These are phyloP conservation scores for Brachyptera putata DNA, from an alignment of 2,888 invertebrate genomes.

Conservation along the genomic window DNA sequence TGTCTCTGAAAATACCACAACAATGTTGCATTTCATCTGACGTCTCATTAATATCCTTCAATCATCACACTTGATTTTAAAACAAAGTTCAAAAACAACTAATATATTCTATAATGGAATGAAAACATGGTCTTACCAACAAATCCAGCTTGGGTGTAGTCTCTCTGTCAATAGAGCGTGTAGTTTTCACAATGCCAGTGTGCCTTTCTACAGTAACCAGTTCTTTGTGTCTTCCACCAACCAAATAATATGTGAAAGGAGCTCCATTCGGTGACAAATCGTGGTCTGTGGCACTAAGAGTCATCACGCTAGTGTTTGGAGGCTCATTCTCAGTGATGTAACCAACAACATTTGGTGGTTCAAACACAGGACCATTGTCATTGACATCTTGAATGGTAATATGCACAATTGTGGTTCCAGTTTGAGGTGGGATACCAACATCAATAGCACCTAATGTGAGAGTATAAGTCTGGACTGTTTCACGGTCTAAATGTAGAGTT, in stretches of 20 bases:
- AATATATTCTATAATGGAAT: too few relatives aligned
- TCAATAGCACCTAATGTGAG: constrained; percentile 83
- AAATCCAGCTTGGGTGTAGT: constrained; percentile 68
- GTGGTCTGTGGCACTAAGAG: constrained; percentile 81
- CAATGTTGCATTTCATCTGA: too few relatives aligned
- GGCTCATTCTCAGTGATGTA: constrained; percentile 84
- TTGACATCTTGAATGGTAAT: constrained; percentile 83
- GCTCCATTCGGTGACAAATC: constrained; percentile 88
- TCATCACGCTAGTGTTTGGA: constrained; percentile 75
- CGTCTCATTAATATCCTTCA: too few relatives aligned
- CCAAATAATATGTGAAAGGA: constrained; percentile 76
- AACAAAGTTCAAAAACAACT: too few relatives aligned
- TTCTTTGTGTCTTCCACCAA: constrained; percentile 74
- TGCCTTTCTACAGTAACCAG: constrained; percentile 73
- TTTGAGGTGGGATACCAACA: constrained; percentile 83
- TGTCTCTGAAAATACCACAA: too few relatives aligned
- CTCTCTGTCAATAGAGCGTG: constrained; percentile 78
- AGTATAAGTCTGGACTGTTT: constrained; percentile 68
- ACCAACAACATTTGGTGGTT: constrained; percentile 64
- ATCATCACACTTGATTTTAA: too few relatives aligned
- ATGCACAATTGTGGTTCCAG: constrained; percentile 81
- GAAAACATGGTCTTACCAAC: too few relatives aligned
- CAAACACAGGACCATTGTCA: constrained; percentile 86
- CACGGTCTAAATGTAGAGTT: constrained; percentile 72
- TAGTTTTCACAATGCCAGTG: constrained; percentile 75